Conservation (phyloP, 2,113 vertebrate genomes). For the Oryzias javanicus region DNA sequence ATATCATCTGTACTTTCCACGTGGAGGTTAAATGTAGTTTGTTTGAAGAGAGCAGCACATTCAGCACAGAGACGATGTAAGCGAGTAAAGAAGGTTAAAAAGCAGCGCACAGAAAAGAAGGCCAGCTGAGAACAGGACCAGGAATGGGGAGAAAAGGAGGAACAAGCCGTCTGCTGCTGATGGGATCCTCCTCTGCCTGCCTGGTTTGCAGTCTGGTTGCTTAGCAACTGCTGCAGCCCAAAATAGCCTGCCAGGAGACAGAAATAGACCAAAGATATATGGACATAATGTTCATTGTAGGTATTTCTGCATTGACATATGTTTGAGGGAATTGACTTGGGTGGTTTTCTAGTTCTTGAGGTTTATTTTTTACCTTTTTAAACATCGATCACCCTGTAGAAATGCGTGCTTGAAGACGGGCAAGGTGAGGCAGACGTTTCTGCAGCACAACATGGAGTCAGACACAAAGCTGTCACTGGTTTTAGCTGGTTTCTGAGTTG, state of each 20-base stretch:
- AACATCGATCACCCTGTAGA: background rate
- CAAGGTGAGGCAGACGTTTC: conserved; percentile 29
- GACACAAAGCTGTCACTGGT: conserved; percentile 22
- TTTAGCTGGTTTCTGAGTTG: conserved; percentile 52
- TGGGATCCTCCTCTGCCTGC: conserved; percentile 64
- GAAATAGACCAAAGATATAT: conserved; percentile 72
- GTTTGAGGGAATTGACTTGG: conserved; percentile 1
- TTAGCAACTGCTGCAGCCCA: conserved; percentile 70
- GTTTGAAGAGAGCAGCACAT: background rate
- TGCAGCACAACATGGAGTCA: conserved; percentile 37
- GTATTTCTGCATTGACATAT: conserved; percentile 28
- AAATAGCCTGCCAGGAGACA: conserved; percentile 71
- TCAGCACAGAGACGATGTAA: conserved; percentile 11
- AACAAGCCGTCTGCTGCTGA: conserved; percentile 68
- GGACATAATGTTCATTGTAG: conserved; percentile 41
- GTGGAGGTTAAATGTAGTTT: background rate
- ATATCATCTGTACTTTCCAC: background rate
- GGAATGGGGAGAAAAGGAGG: conserved; percentile 46
- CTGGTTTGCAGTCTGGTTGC: conserved; percentile 72
- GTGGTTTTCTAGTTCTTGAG: background rate
- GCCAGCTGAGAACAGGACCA: conserved; percentile 18
- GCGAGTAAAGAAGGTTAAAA: background rate
- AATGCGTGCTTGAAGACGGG: background rate
- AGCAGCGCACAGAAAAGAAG: conserved; percentile 1
- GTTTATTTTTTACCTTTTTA: background rate